A percentile compares a stretch with the other conserved stretches of the same genome.
Conservation (phyloP, 2,888 invertebrate species). For the Pseudanteris insignis region DNA sequence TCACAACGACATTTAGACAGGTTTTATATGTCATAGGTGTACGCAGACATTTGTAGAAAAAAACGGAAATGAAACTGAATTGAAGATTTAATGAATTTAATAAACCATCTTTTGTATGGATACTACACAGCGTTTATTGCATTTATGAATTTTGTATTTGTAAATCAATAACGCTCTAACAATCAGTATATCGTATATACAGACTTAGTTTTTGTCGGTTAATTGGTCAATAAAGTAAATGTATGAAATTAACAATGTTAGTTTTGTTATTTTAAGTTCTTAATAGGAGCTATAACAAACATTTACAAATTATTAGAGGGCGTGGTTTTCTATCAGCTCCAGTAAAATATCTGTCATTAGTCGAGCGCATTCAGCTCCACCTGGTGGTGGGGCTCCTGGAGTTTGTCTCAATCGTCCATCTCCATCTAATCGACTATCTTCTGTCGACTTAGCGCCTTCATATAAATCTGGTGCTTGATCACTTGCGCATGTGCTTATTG, state of each 20-base stretch:
- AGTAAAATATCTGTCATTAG: constrained; percentile 77
- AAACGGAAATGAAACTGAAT: constrained; percentile 7
- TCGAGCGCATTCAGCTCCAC: constrained; percentile 70
- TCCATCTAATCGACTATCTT: constrained; percentile 52
- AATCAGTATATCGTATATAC: constrained; percentile 36
- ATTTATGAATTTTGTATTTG: constrained; percentile 36
- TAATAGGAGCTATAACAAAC: too few relatives aligned
- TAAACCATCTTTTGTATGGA: constrained; percentile 23
- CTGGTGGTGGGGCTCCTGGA: constrained; percentile 67
- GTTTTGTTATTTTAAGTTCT: not conserved
- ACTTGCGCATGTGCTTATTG: constrained; percentile 76
- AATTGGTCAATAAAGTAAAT: constrained; percentile 43
- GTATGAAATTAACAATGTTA: constrained; percentile 24
- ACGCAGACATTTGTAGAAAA: constrained; percentile 24
- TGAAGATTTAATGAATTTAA: constrained; percentile 22
- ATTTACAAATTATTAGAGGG: constrained; percentile 68
- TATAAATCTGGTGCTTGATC: constrained; percentile 79
- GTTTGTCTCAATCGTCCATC: constrained; percentile 48
- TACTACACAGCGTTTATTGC: constrained; percentile 35
- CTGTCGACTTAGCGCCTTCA: constrained; percentile 58
- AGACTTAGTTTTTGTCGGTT: constrained; percentile 36
- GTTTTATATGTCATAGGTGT: too few relatives aligned
- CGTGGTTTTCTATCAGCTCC: constrained; percentile 73
- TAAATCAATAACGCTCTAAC: constrained; percentile 29
- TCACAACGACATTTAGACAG: too few relatives aligned